These are phyloP conservation scores for Syrphus vitripennis DNA, from an alignment of 2,888 invertebrate genomes.

Conservation along the genomic window DNA sequence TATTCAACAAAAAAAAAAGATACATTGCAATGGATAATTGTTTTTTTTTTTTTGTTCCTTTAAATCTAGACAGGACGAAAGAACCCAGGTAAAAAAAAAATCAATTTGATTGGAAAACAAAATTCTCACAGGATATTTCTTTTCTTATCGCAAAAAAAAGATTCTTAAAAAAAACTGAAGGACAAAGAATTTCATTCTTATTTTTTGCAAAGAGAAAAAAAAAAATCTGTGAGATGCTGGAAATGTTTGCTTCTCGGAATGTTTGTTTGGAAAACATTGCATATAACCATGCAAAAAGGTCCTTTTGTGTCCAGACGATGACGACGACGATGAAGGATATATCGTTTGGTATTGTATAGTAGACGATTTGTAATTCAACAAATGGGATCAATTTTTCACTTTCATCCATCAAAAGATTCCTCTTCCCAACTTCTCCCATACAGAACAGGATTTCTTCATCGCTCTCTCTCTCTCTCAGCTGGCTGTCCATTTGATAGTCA, in stretches of 20 bases:
- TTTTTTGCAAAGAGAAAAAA: neutral
- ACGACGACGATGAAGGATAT: neutral
- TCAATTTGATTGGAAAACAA: slow-evolving; percentile 43
- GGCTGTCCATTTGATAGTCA: slow-evolving; percentile 48
- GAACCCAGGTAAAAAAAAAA: slow-evolving; percentile 60
- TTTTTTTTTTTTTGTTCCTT: slow-evolving; percentile 22
- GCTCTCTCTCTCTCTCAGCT: slow-evolving; percentile 22
- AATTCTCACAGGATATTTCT: slow-evolving; percentile 46
- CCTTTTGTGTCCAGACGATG: slow-evolving; percentile 19
- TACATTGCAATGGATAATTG: slow-evolving; percentile 65
- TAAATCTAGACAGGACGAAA: slow-evolving; percentile 15
- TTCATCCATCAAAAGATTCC: slow-evolving; percentile 63
- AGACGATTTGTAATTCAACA: slow-evolving; percentile 60
- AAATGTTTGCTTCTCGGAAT: slow-evolving; percentile 6
- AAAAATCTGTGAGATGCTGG: neutral
- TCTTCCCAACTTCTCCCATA: neutral
- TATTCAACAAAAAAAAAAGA: slow-evolving; percentile 18
- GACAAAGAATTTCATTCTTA: slow-evolving; percentile 33
- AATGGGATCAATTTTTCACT: slow-evolving; percentile 71
- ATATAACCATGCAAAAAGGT: slow-evolving; percentile 48
- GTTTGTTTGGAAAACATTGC: slow-evolving; percentile 70
- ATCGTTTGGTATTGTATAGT: slow-evolving; percentile 60
- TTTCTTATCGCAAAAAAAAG: neutral
- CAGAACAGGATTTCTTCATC: neutral
- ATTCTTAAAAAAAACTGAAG: neutral